phyloP scores from a whole-genome alignment of 2,888 invertebrate genomes.

The Chaitophorus viminalis region DNA sequence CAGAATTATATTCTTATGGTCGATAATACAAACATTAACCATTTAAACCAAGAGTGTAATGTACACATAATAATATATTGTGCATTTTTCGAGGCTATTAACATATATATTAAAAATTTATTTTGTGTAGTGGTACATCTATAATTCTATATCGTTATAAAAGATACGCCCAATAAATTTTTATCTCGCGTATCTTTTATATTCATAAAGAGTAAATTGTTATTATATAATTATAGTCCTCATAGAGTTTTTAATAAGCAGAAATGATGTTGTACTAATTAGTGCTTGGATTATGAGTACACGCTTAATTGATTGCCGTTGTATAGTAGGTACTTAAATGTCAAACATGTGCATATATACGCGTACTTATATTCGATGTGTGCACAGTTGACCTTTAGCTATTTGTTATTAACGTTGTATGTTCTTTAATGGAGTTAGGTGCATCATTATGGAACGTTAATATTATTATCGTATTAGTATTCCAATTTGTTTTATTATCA shows the following conservation, averaged over 20 bases:
- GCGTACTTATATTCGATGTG: background rate
- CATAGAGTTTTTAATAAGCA: background rate
- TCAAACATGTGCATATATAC: constrained; percentile 6
- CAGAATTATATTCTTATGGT: too few species aligned
- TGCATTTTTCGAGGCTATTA: too few species aligned
- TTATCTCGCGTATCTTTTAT: too few species aligned
- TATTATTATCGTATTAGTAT: background rate
- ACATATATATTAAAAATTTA: too few species aligned
- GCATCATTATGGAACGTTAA: background rate
- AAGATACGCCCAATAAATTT: background rate
- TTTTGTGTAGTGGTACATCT: too few species aligned
- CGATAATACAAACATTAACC: too few species aligned
- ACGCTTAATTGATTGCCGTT: background rate
- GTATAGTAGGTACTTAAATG: constrained; percentile 18
- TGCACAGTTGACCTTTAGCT: constrained; percentile 19
- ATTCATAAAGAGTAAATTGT: too few species aligned
- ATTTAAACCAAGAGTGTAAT: too few species aligned
- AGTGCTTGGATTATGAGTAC: background rate
- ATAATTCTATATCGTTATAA: background rate
- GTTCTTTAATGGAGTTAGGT: constrained; percentile 4
- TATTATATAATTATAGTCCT: background rate
- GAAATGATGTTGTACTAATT: constrained; percentile 1
- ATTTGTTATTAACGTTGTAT: background rate
- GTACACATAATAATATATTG: too few species aligned
- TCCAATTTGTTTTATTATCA: background rate